Evolutionary conservation across 2,797 vertebrate species (phyloP).

Genomic region (Nothura maculosa): DNA sequence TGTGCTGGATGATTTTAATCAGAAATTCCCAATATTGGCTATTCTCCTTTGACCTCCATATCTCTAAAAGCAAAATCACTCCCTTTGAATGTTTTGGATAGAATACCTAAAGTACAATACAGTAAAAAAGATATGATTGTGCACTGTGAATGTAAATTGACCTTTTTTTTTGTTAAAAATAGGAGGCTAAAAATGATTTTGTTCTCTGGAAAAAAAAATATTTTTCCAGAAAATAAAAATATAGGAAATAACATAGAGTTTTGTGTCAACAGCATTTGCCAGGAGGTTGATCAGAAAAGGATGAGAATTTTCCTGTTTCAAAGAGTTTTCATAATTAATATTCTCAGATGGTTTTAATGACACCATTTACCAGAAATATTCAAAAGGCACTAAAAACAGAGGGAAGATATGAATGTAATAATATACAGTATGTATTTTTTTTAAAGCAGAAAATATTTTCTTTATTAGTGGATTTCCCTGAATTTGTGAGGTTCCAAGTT

Average conservation of each 20-base stretch:
- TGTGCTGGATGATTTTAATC: not conserved
- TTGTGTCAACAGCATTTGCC: slow-evolving; percentile 2
- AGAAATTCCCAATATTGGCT: not conserved
- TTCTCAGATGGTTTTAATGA: slow-evolving; percentile 27
- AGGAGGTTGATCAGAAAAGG: not conserved
- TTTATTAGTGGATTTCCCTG: not conserved
- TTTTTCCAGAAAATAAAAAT: not conserved
- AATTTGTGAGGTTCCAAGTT: not conserved
- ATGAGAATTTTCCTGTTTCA: slow-evolving; percentile 23
- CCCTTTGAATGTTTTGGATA: not conserved
- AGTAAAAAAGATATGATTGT: not conserved
- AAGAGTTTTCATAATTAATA: slow-evolving; percentile 5
- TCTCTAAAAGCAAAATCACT: not conserved
- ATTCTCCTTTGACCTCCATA: not conserved
- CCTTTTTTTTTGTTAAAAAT: not conserved
- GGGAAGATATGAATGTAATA: not conserved
- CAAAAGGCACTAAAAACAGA: not conserved
- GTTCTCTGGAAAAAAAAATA: not conserved
- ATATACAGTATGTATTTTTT: not conserved
- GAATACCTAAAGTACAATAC: not conserved
- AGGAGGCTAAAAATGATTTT: not conserved
- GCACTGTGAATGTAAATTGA: not conserved
- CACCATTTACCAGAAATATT: slow-evolving; percentile 33
- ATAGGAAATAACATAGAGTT: not conserved
- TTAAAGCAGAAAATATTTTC: not conserved